Evolutionary conservation across 2,113 vertebrate species (phyloP).

Genomic region (Todiramphus saurophagus): DNA sequence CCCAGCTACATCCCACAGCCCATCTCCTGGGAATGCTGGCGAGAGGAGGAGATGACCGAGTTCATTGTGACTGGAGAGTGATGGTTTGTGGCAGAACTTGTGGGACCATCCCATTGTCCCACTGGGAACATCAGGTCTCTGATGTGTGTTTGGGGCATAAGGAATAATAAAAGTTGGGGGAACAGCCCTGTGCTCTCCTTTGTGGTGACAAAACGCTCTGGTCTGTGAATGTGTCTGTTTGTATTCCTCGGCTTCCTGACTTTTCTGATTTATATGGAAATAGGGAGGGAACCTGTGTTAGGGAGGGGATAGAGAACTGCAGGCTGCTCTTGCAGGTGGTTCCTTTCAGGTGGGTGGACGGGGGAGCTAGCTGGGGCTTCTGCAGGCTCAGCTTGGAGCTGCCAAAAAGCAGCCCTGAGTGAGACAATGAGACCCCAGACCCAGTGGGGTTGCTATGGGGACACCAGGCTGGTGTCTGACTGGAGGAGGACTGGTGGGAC

Average conservation of each 20-base stretch:
- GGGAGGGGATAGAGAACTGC: neutral
- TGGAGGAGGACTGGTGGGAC: neutral
- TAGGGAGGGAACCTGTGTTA: neutral
- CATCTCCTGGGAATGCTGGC: neutral
- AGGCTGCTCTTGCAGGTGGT: neutral
- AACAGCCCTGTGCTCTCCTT: neutral
- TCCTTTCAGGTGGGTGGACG: neutral
- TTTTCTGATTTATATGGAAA: conserved; percentile 47
- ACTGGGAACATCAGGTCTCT: neutral
- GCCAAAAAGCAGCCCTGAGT: neutral
- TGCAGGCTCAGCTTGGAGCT: neutral
- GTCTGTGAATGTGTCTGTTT: neutral
- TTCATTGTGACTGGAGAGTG: neutral
- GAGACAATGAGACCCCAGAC: neutral
- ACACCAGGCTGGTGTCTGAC: neutral
- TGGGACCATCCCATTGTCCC: neutral
- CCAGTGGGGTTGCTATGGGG: fast-evolving
- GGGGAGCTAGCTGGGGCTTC: neutral
- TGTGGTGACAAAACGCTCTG: neutral
- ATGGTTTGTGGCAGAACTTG: neutral
- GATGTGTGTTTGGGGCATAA: neutral
- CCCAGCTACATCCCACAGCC: neutral
- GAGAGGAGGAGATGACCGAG: neutral
- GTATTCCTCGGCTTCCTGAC: neutral
- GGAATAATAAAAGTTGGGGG: neutral